Evolutionary conservation across 2,797 vertebrate genomes (phyloP).

Genomic region (Podargus strigoides): DNA sequence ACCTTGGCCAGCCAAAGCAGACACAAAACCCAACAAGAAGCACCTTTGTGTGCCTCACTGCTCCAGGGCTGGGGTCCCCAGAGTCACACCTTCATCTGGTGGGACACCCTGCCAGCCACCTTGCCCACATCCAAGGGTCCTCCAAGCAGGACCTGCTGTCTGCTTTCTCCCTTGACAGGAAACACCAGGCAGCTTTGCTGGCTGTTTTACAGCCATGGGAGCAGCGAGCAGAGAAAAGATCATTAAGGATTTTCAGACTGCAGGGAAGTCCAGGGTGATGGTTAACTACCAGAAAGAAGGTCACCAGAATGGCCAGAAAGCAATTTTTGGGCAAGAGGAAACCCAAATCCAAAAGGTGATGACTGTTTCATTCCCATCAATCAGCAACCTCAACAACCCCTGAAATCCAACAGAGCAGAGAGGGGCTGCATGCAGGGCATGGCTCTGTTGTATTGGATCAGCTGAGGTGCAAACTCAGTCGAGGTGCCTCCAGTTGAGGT

Average conservation of each 20-base stretch:
- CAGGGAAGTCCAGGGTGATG: not conserved
- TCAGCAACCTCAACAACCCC: too few relatives aligned
- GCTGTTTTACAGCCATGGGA: not conserved
- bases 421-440: accelerated
- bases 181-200: not conserved
- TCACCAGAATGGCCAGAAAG: not conserved
- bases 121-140: not conserved
- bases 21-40: not conserved
- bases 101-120: not conserved
- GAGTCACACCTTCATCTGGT: not conserved
- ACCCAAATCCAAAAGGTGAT: not conserved
- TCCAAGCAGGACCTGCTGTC: not conserved
- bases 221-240: not conserved
- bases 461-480: not conserved
- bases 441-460: not conserved
- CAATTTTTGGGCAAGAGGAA: not conserved
- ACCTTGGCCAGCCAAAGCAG: accelerated
- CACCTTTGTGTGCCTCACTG: accelerated
- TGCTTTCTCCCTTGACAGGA: not conserved
- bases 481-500: not conserved
- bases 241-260: not conserved
- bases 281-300: not conserved
- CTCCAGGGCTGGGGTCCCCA: not conserved
- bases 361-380: not conserved
- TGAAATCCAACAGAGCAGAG: not conserved